phyloP scores from a whole-genome alignment of 2,888 invertebrate genomes.

The Rhamnusium bicolor region DNA sequence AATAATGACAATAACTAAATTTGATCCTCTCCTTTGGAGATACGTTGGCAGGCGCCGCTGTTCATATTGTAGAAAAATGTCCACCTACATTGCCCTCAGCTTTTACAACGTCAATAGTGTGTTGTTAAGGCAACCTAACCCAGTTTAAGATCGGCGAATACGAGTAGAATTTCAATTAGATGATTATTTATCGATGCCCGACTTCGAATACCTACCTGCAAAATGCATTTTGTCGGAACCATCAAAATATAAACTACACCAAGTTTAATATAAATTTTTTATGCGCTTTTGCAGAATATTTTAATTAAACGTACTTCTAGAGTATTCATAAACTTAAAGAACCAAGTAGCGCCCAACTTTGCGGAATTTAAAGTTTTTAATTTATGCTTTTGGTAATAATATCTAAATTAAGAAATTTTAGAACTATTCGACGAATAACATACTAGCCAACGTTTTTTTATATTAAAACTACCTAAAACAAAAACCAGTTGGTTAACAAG shows the following conservation, averaged over 20 bases:
- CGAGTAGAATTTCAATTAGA: constrained; percentile 27
- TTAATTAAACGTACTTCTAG: not conserved
- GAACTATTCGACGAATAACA: too few relatives aligned
- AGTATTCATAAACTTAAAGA: not conserved
- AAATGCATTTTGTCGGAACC: constrained; percentile 17
- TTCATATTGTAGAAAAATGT: not conserved
- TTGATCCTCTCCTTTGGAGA: too few relatives aligned
- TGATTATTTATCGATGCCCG: constrained; percentile 29
- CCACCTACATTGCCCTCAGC: not conserved
- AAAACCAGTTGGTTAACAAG: not conserved
- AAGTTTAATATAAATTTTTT: not conserved
- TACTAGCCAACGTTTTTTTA: too few relatives aligned
- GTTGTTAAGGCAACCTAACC: constrained; percentile 21
- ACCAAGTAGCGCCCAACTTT: not conserved
- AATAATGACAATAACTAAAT: too few relatives aligned
- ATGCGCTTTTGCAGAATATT: not conserved
- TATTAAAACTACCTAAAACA: not conserved
- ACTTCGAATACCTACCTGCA: constrained; percentile 15
- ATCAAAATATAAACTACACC: not conserved
- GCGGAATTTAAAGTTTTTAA: not conserved
- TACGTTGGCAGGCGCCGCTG: too few relatives aligned
- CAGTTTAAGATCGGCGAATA: constrained; percentile 27
- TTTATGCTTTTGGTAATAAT: not conserved
- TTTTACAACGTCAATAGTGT: not conserved
- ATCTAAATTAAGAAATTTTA: too few relatives aligned